Conservation (phyloP, 2,113 vertebrate genomes). For the Merops nubicus region DNA sequence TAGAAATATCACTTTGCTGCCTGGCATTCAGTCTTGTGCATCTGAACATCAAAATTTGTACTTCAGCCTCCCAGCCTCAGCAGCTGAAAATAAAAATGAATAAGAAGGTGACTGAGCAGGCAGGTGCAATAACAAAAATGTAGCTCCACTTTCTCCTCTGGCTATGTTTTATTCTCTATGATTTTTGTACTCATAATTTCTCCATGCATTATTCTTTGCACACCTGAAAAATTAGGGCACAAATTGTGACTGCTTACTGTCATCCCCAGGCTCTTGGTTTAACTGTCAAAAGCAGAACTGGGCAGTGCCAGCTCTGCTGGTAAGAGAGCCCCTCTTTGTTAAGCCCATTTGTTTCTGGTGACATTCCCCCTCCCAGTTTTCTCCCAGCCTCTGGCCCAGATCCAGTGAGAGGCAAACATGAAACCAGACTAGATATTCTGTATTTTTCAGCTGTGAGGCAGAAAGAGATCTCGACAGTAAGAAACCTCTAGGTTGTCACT, state of each 20-base stretch:
- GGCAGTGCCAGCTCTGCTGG: background rate
- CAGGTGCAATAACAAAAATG: background rate
- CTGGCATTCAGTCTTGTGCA: background rate
- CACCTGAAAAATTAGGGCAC: background rate
- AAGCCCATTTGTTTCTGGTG: background rate
- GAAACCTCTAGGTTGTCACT: background rate
- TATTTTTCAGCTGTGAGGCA: background rate
- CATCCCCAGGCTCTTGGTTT: rapidly evolving
- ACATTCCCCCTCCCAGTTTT: background rate
- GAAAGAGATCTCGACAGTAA: background rate
- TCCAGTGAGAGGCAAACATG: background rate
- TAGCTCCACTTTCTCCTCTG: background rate
- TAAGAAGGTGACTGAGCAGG: background rate
- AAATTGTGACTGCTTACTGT: background rate
- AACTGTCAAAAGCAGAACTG: background rate
- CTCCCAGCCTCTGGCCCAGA: background rate
- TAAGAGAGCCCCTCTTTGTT: background rate
- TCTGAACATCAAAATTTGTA: background rate
- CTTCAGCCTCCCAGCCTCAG: background rate
- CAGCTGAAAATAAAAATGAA: background rate
- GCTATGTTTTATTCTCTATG: background rate
- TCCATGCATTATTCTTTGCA: background rate
- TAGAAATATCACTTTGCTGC: background rate
- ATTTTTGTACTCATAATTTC: background rate
- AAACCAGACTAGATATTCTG: background rate